Evolutionary conservation across 2,888 invertebrate genomes (phyloP).

Genomic region (Tenthredo amoena): DNA sequence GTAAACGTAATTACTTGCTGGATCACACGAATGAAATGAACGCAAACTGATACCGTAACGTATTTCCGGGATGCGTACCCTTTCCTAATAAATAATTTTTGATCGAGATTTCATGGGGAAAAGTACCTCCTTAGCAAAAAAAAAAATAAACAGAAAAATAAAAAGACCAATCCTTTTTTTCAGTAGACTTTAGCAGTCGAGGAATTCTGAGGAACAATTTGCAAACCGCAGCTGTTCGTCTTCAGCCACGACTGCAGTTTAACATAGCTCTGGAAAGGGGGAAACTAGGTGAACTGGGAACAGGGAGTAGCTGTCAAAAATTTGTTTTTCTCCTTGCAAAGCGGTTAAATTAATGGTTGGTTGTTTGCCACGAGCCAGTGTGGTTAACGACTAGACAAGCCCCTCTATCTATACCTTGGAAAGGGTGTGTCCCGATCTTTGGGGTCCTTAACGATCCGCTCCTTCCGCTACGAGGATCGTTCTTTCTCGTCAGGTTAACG

Average conservation of each 20-base stretch:
- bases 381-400: constrained; percentile 50
- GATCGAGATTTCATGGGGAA: background rate
- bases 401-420: constrained; percentile 12
- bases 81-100: background rate
- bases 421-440: constrained; percentile 45
- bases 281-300: constrained; percentile 20
- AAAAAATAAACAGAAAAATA: background rate
- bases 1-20: constrained; percentile 38
- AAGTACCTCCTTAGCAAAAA: background rate
- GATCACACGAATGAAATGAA: constrained; percentile 10
- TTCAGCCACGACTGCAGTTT: background rate
- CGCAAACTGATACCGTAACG: background rate
- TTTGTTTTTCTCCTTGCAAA: constrained; percentile 7
- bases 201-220: constrained; percentile 3
- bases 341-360: constrained; percentile 47
- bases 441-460: constrained; percentile 46
- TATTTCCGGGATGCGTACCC: background rate
- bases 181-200: background rate
- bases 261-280: background rate
- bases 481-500: constrained; percentile 42
- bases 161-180: background rate
- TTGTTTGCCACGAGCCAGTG: constrained; percentile 36
- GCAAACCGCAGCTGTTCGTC: constrained; percentile 13
- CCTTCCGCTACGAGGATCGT: constrained; percentile 8
- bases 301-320: constrained; percentile 20